Conservation (phyloP, 2,888 invertebrate genomes). For the Melanostoma mellinum region DNA sequence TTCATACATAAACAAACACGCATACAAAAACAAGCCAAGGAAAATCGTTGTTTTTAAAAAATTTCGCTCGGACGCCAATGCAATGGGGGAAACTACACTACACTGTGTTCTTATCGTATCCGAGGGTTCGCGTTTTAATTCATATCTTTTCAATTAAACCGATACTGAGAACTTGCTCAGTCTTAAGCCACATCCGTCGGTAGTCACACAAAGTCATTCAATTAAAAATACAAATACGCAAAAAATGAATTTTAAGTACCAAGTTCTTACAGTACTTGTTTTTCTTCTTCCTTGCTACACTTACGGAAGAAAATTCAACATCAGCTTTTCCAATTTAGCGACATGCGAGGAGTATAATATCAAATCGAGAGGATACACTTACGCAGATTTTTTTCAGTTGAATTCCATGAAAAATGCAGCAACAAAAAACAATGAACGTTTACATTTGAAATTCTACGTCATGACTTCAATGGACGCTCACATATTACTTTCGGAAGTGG, state of each 20-base stretch:
- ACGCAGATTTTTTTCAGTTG: constrained; percentile 84
- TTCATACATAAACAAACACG: too few relatives aligned
- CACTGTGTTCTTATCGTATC: too few relatives aligned
- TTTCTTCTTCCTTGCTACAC: background rate
- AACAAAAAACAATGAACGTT: constrained; percentile 76
- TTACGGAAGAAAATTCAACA: constrained; percentile 76
- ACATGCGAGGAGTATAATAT: constrained; percentile 84
- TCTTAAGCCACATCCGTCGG: too few relatives aligned
- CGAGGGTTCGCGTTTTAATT: too few relatives aligned
- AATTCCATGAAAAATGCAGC: constrained; percentile 78
- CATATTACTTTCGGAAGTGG: constrained; percentile 85
- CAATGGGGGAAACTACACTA: too few relatives aligned
- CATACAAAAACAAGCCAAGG: too few relatives aligned
- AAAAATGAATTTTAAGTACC: constrained; percentile 14
- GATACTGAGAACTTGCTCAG: too few relatives aligned
- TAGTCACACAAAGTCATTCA: too few relatives aligned
- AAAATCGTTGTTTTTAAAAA: too few relatives aligned
- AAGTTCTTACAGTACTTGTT: constrained; percentile 14
- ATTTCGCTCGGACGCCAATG: too few relatives aligned
- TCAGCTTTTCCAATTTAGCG: constrained; percentile 77
- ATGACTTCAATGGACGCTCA: constrained; percentile 87
- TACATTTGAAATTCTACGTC: constrained; percentile 87
- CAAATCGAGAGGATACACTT: constrained; percentile 83
- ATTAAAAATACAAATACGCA: too few relatives aligned
- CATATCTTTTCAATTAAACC: too few relatives aligned